Evolutionary conservation across 2,797 vertebrate genomes (phyloP).

Genomic region (Ptychadena robeensis): DNA sequence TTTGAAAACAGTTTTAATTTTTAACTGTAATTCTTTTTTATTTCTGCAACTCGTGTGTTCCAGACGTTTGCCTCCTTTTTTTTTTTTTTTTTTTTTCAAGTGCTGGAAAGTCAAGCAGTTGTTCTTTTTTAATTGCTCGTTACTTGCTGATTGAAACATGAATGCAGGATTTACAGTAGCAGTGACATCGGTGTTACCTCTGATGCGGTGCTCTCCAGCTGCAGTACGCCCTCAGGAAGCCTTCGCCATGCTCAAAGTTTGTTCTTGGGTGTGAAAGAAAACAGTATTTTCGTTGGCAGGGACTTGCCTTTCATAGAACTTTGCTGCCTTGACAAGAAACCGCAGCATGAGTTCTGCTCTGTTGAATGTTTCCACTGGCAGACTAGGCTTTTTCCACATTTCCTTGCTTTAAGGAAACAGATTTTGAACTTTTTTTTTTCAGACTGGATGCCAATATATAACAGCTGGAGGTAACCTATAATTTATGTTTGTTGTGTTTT

Average conservation of each 20-base stretch:
- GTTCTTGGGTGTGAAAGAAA: constrained; percentile 88
- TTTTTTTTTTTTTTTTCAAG: background rate
- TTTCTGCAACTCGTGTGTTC: background rate
- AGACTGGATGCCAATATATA: constrained; percentile 78
- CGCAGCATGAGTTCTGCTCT: constrained; percentile 81
- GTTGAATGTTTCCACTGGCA: constrained; percentile 85
- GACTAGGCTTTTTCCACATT: constrained; percentile 94
- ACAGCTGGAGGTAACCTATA: constrained; percentile 79
- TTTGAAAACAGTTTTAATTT: background rate
- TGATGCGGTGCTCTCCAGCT: constrained; percentile 88
- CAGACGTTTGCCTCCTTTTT: background rate
- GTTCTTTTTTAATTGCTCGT: constrained; percentile 79
- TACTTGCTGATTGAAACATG: constrained; percentile 82
- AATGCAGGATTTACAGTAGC: constrained; percentile 89
- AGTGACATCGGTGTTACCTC: constrained; percentile 90
- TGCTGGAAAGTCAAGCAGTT: constrained; percentile 66
- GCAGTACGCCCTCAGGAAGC: constrained; percentile 94
- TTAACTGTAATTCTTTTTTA: background rate
- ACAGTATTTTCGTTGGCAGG: constrained; percentile 95
- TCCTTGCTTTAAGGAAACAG: constrained; percentile 96
- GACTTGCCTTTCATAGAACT: constrained; percentile 84
- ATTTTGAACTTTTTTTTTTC: constrained; percentile 87
- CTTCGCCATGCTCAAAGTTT: constrained; percentile 81
- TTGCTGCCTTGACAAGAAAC: constrained; percentile 96
- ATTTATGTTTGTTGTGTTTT: constrained; percentile 71